phyloP scores from a whole-genome alignment of 2,888 invertebrate species.

The Leptodirus hochenwartii region DNA sequence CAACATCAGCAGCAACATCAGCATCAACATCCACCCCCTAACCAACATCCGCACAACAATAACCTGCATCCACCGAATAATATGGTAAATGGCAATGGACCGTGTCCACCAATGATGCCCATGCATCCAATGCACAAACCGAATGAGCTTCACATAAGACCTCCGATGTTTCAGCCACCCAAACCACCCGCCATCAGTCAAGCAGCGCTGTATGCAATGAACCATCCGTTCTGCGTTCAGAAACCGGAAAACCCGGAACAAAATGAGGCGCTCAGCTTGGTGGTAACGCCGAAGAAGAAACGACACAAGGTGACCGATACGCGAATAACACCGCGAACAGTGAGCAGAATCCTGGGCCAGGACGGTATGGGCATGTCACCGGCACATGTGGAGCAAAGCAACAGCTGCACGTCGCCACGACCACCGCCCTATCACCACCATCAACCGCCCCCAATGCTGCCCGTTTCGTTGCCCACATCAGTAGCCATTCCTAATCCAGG shows the following conservation, averaged over 20 bases:
- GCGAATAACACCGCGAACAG: conserved; percentile 77
- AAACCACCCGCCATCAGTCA: conserved; percentile 46
- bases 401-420: conserved; percentile 38
- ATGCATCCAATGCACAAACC: conserved; percentile 23
- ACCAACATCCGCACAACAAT: conserved; percentile 17
- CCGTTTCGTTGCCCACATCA: conserved; percentile 79
- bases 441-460: conserved; percentile 64
- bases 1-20: conserved; percentile 26
- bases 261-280: conserved; percentile 85
- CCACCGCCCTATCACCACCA: conserved; percentile 50
- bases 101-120: conserved; percentile 34
- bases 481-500: conserved; percentile 95
- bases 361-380: conserved; percentile 60
- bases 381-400: conserved; percentile 36
- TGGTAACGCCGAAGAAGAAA: conserved; percentile 91
- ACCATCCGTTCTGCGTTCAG: conserved; percentile 39
- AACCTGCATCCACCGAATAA: conserved; percentile 31
- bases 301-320: conserved; percentile 95
- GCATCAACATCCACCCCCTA: conserved; percentile 25
- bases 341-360: conserved; percentile 65
- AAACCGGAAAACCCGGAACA: conserved; percentile 57
- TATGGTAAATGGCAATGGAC: conserved; percentile 27
- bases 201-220: conserved; percentile 41
- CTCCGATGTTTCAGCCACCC: conserved; percentile 70
- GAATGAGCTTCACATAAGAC: conserved; percentile 41